These are phyloP conservation scores for Hephaestus fuliginosus DNA, from an alignment of 2,797 vertebrate genomes.

Conservation along the genomic window DNA sequence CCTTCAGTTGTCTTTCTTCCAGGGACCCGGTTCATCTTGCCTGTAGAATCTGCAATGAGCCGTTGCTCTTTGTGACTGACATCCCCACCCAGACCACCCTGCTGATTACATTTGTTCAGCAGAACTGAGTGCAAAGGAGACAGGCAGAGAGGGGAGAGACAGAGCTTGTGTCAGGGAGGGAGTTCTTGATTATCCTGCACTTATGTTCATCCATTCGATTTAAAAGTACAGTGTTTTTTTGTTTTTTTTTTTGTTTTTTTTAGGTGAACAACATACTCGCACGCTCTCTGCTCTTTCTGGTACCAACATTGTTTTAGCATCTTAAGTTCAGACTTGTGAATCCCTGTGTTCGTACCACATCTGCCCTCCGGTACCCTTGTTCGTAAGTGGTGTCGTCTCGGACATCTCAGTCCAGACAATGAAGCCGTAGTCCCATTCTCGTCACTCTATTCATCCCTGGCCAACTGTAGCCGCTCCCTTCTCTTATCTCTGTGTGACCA, in stretches of 20 bases:
- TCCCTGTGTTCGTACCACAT: conserved; percentile 37
- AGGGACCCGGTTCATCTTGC: conserved; percentile 57
- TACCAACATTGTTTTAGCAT: conserved; percentile 37
- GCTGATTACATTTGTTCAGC: conserved; percentile 76
- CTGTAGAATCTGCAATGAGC: conserved; percentile 81
- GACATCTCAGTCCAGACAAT: conserved; percentile 80
- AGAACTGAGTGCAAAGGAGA: conserved; percentile 46
- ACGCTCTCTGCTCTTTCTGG: conserved; percentile 15
- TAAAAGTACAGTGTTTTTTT: conserved; percentile 25
- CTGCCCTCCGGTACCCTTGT: conserved; percentile 47
- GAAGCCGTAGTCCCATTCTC: conserved; percentile 72
- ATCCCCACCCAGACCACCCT: conserved; percentile 63
- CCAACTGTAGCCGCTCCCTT: conserved; percentile 74
- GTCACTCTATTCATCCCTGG: conserved; percentile 76
- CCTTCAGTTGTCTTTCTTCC: conserved; percentile 69
- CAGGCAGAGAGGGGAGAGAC: conserved; percentile 26
- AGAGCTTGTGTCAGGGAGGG: conserved; percentile 20
- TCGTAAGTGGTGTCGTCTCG: conserved; percentile 60
- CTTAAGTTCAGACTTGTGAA: conserved; percentile 39
- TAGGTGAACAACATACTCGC: neutral
- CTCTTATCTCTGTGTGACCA: conserved; percentile 86
- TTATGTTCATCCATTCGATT: conserved; percentile 34
- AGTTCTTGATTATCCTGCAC: conserved; percentile 58
- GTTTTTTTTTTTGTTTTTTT: too few species aligned
- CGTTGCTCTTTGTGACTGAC: conserved; percentile 75